A percentile compares a stretch with the other conserved stretches of the same genome.
Evolutionary conservation across 2,113 vertebrate genomes (phyloP).

Genomic region (Dipodomys spectabilis): DNA sequence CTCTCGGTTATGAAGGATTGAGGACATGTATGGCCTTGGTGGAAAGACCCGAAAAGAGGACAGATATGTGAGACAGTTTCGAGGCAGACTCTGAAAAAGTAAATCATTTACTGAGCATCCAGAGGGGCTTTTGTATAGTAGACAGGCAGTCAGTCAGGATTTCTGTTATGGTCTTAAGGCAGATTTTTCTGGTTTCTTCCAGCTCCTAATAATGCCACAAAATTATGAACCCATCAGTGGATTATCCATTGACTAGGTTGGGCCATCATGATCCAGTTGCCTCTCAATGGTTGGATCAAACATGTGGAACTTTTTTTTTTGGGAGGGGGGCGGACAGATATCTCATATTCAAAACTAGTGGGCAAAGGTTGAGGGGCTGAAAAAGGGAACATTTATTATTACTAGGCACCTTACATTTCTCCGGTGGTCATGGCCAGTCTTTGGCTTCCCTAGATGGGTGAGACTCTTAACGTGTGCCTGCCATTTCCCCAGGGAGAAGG

Average conservation of each 20-base stretch:
- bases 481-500: background rate
- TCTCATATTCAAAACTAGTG: no score
- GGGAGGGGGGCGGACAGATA: no score
- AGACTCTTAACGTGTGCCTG: rapidly evolving
- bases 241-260: no score
- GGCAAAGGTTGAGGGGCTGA: background rate
- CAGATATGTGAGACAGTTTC: background rate
- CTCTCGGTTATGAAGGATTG: background rate
- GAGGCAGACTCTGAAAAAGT: background rate
- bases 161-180: background rate
- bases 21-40: rapidly evolving
- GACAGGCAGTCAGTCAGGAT: background rate
- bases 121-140: no score
- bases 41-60: background rate
- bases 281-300: no score
- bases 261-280: no score
- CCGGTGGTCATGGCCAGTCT: background rate
- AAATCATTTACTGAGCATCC: background rate
- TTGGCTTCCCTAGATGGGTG: background rate
- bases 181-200: background rate
- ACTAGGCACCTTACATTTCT: background rate
- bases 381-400: background rate
- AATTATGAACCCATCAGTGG: no score
- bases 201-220: no score
- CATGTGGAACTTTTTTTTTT: no score